Evolutionary conservation across 2,113 vertebrate genomes (phyloP).

Genomic region (Chaetodon auriga): DNA sequence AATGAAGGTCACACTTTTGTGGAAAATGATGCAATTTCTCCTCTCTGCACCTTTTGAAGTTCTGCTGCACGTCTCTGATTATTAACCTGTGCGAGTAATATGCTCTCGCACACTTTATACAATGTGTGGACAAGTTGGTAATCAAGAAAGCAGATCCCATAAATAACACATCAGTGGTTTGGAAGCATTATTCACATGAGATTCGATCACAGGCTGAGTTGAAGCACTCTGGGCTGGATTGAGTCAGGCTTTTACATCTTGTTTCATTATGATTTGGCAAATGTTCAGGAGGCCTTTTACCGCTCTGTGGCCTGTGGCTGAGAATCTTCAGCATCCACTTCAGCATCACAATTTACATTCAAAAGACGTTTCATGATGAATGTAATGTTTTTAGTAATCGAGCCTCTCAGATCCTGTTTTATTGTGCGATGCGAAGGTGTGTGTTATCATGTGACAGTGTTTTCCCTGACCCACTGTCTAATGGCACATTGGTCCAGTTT

Average conservation of each 20-base stretch:
- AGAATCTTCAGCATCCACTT: no score
- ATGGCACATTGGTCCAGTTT: no score
- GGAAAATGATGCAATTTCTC: background rate
- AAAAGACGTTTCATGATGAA: no score
- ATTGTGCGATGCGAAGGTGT: background rate
- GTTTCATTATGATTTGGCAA: background rate
- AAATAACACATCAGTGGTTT: background rate
- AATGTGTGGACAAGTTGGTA: background rate
- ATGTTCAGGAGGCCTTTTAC: background rate
- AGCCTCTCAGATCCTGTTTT: background rate
- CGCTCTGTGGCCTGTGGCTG: no score
- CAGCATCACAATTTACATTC: no score
- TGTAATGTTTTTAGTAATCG: background rate
- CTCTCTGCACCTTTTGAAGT: background rate
- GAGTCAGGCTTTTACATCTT: background rate
- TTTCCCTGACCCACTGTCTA: no score
- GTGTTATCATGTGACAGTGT: background rate
- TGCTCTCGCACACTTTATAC: background rate
- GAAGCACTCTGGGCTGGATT: background rate
- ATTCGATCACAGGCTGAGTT: background rate
- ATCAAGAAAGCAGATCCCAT: background rate
- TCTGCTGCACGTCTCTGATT: background rate
- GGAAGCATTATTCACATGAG: background rate
- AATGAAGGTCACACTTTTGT: constrained; percentile 14
- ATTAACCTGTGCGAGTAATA: background rate